Evolutionary conservation across 2,113 vertebrate genomes (phyloP).

Genomic region (Harpagus bidentatus): DNA sequence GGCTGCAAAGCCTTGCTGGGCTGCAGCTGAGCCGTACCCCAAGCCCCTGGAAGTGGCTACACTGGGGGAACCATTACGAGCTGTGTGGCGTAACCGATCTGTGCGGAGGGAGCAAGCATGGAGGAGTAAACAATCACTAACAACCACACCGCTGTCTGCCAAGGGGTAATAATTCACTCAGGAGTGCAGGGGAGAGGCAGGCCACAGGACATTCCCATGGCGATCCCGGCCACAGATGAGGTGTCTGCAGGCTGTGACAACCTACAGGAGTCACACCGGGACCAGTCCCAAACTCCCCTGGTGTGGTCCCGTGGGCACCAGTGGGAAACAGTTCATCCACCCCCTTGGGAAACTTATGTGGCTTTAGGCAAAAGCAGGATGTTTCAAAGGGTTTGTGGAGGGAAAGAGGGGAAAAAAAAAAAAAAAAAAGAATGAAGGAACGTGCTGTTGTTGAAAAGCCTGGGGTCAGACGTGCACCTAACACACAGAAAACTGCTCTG

Average conservation of each 20-base stretch:
- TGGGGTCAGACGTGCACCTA: fast-evolving
- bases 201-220: neutral
- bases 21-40: fast-evolving
- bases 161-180: neutral
- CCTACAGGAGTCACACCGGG: neutral
- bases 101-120: neutral
- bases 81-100: neutral
- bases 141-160: neutral
- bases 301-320: neutral
- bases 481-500: neutral
- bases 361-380: neutral
- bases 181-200: neutral
- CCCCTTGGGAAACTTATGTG: neutral
- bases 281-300: neutral
- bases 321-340: neutral
- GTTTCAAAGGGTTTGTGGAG: neutral
- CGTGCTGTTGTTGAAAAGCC: neutral
- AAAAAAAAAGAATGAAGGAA: neutral
- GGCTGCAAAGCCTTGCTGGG: neutral
- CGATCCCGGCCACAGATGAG: neutral
- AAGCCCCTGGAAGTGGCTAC: neutral
- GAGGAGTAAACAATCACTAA: slow-evolving; percentile 3
- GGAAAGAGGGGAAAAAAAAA: neutral
- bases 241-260: neutral
- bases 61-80: neutral